phyloP scores from a whole-genome alignment of 1,140 invertebrate species.

The Drosophila yakuba region DNA sequence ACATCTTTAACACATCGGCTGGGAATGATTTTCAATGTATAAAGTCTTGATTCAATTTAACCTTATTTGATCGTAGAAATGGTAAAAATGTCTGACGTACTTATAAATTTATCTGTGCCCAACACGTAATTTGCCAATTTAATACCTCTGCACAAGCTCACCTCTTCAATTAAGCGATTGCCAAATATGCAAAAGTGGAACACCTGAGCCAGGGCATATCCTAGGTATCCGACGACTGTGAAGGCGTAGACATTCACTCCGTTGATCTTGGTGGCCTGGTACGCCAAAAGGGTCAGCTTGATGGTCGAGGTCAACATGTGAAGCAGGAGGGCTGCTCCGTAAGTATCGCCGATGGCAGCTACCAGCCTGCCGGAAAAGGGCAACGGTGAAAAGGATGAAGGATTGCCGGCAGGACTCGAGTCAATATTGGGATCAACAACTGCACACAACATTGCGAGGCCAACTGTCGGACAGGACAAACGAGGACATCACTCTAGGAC shows the following conservation, averaged over 20 bases:
- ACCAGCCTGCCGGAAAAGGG: conserved; percentile 87
- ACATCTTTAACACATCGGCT: too few relatives aligned
- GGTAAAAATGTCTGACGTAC: too few relatives aligned
- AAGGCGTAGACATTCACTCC: conserved; percentile 90
- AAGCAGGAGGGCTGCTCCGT: conserved; percentile 91
- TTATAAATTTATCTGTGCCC: too few relatives aligned
- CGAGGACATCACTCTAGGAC: conserved; percentile 16
- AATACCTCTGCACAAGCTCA: conserved; percentile 75
- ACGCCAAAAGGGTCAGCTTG: conserved; percentile 91
- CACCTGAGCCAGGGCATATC: conserved; percentile 92
- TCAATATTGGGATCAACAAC: conserved; percentile 46
- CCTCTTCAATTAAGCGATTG: conserved; percentile 93
- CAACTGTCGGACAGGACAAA: conserved; percentile 30
- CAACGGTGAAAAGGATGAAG: background rate
- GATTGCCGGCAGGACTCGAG: conserved; percentile 11
- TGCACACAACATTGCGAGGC: conserved; percentile 7
- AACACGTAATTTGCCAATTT: too few relatives aligned
- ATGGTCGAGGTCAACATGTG: conserved; percentile 94
- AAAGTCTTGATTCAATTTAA: too few relatives aligned
- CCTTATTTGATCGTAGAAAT: too few relatives aligned
- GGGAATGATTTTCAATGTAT: too few relatives aligned
- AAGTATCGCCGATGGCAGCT: conserved; percentile 91
- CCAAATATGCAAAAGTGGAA: conserved; percentile 94
- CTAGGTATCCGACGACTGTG: conserved; percentile 90
- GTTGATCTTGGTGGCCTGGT: conserved; percentile 93